Conservation (phyloP, 2,797 vertebrate genomes). For the Lophius americanus region DNA sequence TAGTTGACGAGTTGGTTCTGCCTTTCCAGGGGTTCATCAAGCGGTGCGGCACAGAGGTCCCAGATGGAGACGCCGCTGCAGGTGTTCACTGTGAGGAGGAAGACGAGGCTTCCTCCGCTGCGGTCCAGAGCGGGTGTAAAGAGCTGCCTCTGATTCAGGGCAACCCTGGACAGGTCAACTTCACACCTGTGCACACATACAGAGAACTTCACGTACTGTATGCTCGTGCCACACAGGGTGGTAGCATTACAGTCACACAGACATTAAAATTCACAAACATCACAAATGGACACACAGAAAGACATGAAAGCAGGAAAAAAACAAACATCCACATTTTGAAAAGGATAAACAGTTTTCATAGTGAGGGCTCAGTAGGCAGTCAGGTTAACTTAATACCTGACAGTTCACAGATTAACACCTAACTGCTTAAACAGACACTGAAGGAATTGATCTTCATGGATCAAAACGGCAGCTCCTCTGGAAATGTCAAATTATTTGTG, state of each 20-base stretch:
- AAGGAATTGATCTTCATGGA: not conserved
- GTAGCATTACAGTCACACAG: not conserved
- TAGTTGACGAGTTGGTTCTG: constrained; percentile 86
- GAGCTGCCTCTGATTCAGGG: constrained; percentile 78
- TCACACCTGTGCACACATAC: constrained; percentile 82
- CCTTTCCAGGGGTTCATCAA: constrained; percentile 83
- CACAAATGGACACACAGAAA: not conserved
- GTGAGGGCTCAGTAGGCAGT: too few species aligned
- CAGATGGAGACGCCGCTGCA: constrained; percentile 88
- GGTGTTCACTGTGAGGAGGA: constrained; percentile 82
- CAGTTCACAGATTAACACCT: not conserved
- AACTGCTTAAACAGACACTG: not conserved
- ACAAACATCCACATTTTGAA: not conserved
- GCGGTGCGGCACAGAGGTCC: constrained; percentile 87
- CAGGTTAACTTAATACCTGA: not conserved
- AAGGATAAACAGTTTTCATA: too few species aligned
- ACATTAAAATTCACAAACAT: not conserved
- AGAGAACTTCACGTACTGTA: not conserved
- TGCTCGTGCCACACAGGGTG: too few species aligned
- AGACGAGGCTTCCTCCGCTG: constrained; percentile 79
- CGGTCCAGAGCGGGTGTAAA: constrained; percentile 77
- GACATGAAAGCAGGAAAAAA: not conserved
- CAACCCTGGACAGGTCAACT: constrained; percentile 83
- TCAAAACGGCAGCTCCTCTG: not conserved
- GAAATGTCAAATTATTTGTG: not conserved